Conservation (phyloP, 2,888 invertebrate species). For the Acrobasis suavella region DNA sequence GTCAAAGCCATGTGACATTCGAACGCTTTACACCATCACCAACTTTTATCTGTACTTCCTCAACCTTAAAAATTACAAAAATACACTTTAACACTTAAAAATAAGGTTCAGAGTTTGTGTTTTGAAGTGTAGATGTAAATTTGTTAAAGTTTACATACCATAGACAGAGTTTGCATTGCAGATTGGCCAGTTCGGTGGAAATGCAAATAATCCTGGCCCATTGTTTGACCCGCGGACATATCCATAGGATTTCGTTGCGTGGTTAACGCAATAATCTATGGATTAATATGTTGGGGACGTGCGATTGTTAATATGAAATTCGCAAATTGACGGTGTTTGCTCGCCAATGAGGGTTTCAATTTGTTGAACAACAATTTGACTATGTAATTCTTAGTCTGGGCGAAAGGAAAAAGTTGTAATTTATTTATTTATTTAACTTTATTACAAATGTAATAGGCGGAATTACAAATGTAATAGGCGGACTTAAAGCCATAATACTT, state of each 20-base stretch:
- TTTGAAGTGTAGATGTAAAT: conserved; percentile 29
- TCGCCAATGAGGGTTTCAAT: background rate
- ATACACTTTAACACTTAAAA: conserved; percentile 3
- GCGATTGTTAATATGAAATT: conserved; percentile 25
- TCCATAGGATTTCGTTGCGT: conserved; percentile 34
- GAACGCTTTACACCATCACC: conserved; percentile 41
- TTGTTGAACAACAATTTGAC: background rate
- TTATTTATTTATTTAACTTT: no score
- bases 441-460: no score
- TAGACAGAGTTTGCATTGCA: conserved; percentile 70
- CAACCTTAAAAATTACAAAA: conserved; percentile 30
- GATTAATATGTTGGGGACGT: conserved; percentile 30
- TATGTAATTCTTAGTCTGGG: no score
- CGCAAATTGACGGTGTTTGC: conserved; percentile 2
- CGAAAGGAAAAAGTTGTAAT: no score
- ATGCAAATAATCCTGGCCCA: conserved; percentile 62
- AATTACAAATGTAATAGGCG: no score
- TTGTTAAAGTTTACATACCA: conserved; percentile 55
- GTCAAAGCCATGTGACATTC: conserved; percentile 61
- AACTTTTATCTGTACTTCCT: conserved; percentile 23
- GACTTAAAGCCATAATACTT: no score
- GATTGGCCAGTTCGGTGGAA: conserved; percentile 71
- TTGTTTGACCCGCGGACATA: conserved; percentile 46
- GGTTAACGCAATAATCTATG: conserved; percentile 34
- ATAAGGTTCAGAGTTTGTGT: conserved; percentile 27